A percentile compares a stretch with the other conserved stretches of the same genome.
Evolutionary conservation across 2,888 invertebrate species (phyloP).

Genomic region (Celastrina argiolus): DNA sequence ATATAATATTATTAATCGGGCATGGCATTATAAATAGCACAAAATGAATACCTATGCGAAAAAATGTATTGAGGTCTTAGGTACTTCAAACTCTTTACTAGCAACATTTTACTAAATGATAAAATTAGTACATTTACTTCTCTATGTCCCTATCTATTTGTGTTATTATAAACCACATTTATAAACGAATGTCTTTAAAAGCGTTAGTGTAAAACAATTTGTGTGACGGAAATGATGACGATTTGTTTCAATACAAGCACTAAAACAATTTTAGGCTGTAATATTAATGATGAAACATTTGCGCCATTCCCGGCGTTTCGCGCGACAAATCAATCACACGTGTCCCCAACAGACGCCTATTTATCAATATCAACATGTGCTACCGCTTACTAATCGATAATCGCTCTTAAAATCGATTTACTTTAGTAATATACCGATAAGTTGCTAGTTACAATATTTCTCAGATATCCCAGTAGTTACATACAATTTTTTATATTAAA

Average conservation of each 20-base stretch:
- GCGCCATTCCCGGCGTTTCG: conserved; percentile 30
- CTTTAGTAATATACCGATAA: not conserved
- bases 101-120: too few relatives aligned
- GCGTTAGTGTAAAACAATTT: not conserved
- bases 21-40: too few relatives aligned
- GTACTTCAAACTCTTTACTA: too few relatives aligned
- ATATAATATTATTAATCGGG: too few relatives aligned
- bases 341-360: conserved; percentile 54
- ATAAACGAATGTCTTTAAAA: not conserved
- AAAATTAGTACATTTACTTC: too few relatives aligned
- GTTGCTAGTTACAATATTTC: not conserved
- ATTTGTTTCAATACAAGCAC: conserved; percentile 19
- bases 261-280: conserved; percentile 22
- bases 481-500: too few relatives aligned
- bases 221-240: not conserved
- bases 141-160: too few relatives aligned
- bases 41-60: too few relatives aligned
- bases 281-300: conserved; percentile 26
- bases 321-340: conserved; percentile 62
- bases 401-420: conserved; percentile 35
- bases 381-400: conserved; percentile 22
- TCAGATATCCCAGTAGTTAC: too few relatives aligned
- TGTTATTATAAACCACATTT: too few relatives aligned
- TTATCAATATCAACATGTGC: conserved; percentile 50
- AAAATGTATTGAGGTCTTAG: too few relatives aligned